A percentile compares a stretch with the other conserved stretches of the same genome.
phyloP scores from a whole-genome alignment of 2,113 vertebrate species.

The Dromas ardeola region DNA sequence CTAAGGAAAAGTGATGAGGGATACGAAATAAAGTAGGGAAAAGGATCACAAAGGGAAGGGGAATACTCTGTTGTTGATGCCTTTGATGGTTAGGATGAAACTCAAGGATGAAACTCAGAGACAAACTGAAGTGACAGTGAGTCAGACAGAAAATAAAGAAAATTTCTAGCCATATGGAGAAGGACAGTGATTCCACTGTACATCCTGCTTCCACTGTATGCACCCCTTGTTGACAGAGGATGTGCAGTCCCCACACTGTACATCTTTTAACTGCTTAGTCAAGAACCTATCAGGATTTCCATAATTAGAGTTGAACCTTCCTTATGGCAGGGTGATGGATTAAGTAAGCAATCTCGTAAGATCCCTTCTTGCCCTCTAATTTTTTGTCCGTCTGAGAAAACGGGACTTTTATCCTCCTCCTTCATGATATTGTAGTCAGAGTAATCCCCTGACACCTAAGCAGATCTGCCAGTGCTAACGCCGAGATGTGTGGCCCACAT shows the following conservation, averaged over 20 bases:
- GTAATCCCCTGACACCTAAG: not conserved
- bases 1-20: not conserved
- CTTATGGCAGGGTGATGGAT: not conserved
- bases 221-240: not conserved
- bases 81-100: not conserved
- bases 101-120: not conserved
- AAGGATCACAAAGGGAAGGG: not conserved
- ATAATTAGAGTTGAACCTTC: not conserved
- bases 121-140: not conserved
- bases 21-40: not conserved
- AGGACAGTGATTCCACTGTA: not conserved
- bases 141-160: not conserved
- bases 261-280: not conserved
- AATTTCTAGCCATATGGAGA: not conserved
- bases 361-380: not conserved
- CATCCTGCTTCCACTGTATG: not conserved
- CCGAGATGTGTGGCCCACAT: not conserved
- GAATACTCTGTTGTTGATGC: not conserved
- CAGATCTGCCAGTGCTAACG: not conserved
- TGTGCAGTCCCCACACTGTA: not conserved
- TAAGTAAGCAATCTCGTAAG: not conserved
- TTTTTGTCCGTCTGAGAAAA: not conserved
- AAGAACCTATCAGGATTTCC: not conserved
- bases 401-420: not conserved
- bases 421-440: not conserved